Conservation (phyloP, 2,888 invertebrate genomes). For the Carabus problematicus region DNA sequence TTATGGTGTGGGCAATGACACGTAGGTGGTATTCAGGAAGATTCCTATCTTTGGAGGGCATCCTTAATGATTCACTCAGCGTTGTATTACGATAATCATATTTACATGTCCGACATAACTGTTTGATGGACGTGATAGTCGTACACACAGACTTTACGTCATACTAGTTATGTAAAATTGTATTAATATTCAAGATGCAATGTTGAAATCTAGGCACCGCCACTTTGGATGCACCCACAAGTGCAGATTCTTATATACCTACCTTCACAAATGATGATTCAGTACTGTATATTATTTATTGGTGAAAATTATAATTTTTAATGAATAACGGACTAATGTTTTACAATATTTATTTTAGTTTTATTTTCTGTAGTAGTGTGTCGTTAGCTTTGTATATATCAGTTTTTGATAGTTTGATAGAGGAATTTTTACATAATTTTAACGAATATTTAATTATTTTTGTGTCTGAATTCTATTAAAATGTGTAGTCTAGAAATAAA, state of each 20-base stretch:
- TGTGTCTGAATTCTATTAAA: too few relatives aligned
- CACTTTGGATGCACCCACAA: constrained; percentile 19
- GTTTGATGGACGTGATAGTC: constrained; percentile 24
- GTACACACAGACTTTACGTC: constrained; percentile 20
- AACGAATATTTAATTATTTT: too few relatives aligned
- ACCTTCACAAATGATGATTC: too few relatives aligned
- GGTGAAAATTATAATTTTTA: not conserved
- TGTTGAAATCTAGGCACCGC: constrained; percentile 12
- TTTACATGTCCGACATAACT: constrained; percentile 26
- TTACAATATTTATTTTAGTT: too few relatives aligned
- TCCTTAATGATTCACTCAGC: constrained; percentile 21
- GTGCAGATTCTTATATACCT: not conserved
- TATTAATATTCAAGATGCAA: constrained; percentile 29
- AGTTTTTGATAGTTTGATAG: too few relatives aligned
- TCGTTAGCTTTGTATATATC: too few relatives aligned
- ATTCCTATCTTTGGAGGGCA: constrained; percentile 6
- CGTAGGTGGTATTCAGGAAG: constrained; percentile 3
- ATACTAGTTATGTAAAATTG: constrained; percentile 28
- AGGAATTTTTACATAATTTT: too few relatives aligned
- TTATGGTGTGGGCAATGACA: constrained; percentile 3
- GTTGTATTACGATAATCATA: constrained; percentile 19
- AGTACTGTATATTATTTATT: not conserved
- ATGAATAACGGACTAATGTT: too few relatives aligned
- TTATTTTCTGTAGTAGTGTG: too few relatives aligned
- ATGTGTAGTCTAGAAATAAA: too few relatives aligned